Base-by-base conservation (phyloP, 2,113 vertebrate genomes). In the Saiga tatarica region DNA sequence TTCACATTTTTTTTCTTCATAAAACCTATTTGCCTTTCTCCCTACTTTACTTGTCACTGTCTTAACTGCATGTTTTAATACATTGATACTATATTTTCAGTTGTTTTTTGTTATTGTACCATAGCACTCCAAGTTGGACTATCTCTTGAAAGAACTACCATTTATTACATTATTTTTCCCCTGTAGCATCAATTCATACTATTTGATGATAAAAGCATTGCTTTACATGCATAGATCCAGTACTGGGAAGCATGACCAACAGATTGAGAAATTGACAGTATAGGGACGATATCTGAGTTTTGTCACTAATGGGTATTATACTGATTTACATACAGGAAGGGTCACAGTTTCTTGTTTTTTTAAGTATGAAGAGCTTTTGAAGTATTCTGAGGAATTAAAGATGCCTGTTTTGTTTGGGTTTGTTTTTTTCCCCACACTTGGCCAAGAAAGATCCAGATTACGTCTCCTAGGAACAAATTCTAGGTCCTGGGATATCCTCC, bases 11-110 rank as follows among this genome's bases (percentile, higher is more conserved):
- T 55, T 45, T 39, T 6, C 23, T 84, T 85, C 21, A 45, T 39
- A 94, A 76, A 94, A 62, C 57, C 25, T 57, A n/a, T 53, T 50
- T 90, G 57, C 30, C 14, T 47, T 79, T 89, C 8, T 87, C 11
- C 39, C 23, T 79, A 45, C 16, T 87, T 53, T 76, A 47, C 26
- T 13, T 81, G 53, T n/a, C 83, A 3, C 19, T 89, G 14, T 71
- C 85, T 86, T 76, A 93, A 92, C 4, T 6, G 89, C 36, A 86
- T 92, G 60, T 71, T 94, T 52, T 93, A 94, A 39, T 97, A 87
- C 7, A 87, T 67, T 71, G 42, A 59, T 57, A n/a, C 36, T 89
- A 4, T 53, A 52, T 94, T 83, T 93, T 78, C 53, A 59, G 84
- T 30, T 81, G 16, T 52, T 53, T 76, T 39, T 94, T 92, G 21